phyloP scores from a whole-genome alignment of 2,797 vertebrate species.

The Peromyscus nudipes region DNA sequence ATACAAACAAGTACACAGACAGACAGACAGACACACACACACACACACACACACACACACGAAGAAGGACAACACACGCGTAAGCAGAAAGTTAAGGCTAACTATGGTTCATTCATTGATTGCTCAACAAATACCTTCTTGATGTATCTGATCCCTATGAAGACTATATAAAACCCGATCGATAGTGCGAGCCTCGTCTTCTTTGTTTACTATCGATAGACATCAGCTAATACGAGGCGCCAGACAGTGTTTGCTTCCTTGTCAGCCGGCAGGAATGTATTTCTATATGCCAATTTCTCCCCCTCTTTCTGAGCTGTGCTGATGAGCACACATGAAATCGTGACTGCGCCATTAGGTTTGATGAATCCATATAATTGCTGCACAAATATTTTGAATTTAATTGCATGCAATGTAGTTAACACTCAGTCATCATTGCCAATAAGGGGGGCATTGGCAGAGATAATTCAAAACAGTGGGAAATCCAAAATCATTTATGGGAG shows the following conservation, averaged over 20 bases:
- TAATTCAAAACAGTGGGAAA: slow-evolving; percentile 81
- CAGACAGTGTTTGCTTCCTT: slow-evolving; percentile 55
- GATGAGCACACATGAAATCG: slow-evolving; percentile 60
- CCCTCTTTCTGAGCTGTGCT: slow-evolving; percentile 43
- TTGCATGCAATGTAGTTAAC: slow-evolving; percentile 83
- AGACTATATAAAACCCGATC: slow-evolving; percentile 1
- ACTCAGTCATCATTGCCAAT: slow-evolving; percentile 74
- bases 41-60: neutral
- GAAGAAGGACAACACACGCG: neutral
- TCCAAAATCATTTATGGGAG: slow-evolving; percentile 67
- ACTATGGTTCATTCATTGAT: neutral
- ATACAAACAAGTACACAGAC: neutral
- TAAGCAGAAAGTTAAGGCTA: neutral
- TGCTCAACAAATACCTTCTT: neutral
- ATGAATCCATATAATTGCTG: slow-evolving; percentile 83
- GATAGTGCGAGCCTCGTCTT: slow-evolving; percentile 4
- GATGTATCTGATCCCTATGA: neutral
- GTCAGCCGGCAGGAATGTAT: slow-evolving; percentile 67
- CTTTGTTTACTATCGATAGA: slow-evolving; percentile 60
- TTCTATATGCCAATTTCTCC: slow-evolving; percentile 64
- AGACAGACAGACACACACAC: neutral
- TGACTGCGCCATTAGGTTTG: slow-evolving; percentile 81
- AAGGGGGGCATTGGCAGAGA: slow-evolving; percentile 60
- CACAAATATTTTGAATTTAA: slow-evolving; percentile 86
- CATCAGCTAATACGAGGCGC: neutral